Percentiles rank a stretch among this genome's conserved stretches.
These are phyloP conservation scores for Altica lythri DNA, from an alignment of 2,888 invertebrate species.

Conservation along the genomic window DNA sequence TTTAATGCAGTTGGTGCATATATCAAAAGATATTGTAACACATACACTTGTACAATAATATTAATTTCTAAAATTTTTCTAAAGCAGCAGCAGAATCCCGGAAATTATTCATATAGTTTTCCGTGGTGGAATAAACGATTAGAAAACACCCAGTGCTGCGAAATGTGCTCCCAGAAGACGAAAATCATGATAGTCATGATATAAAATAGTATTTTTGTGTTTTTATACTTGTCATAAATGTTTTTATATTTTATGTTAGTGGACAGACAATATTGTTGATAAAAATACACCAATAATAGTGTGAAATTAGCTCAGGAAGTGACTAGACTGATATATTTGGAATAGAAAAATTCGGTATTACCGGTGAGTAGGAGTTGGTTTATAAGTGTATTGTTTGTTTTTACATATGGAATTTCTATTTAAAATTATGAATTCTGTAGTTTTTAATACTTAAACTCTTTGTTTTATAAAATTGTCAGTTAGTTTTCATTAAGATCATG, in stretches of 20 bases:
- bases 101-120: too few species aligned
- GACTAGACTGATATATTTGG: conserved; percentile 2
- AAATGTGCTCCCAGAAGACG: conserved; percentile 11
- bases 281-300: neutral
- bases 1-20: too few species aligned
- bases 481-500: too few species aligned
- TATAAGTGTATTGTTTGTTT: too few species aligned
- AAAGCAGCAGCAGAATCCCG: too few species aligned
- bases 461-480: too few species aligned
- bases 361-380: conserved; percentile 18
- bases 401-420: too few species aligned
- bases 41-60: too few species aligned
- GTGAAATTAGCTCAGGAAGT: neutral
- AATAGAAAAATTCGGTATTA: conserved; percentile 9
- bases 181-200: conserved; percentile 4
- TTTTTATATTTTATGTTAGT: conserved; percentile 7
- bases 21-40: too few species aligned
- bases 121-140: conserved; percentile 20
- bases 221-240: conserved; percentile 15
- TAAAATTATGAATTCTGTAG: too few species aligned
- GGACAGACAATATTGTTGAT: conserved; percentile 1
- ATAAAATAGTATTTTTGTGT: conserved; percentile 16
- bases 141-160: conserved; percentile 10
- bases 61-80: too few species aligned
- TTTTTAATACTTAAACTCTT: too few species aligned